Percentiles rank a stretch among this genome's conserved stretches.
phyloP scores from a whole-genome alignment of 1,140 invertebrate genomes.

The Protaetia brevitarsis region DNA sequence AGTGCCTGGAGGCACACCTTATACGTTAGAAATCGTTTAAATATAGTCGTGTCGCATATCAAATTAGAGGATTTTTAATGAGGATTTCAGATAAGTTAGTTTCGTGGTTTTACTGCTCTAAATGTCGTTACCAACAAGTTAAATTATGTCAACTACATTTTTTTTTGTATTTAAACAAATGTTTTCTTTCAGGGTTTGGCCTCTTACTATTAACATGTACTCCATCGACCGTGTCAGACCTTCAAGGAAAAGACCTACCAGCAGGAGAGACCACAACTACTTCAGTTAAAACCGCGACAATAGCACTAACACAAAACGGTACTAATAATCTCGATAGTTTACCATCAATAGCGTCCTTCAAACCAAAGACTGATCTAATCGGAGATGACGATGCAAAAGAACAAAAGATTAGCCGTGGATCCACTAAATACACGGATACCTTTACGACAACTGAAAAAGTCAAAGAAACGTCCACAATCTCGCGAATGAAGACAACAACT shows the following conservation, averaged over 20 bases:
- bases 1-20: no score
- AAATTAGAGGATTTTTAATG: no score
- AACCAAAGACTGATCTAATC: slow-evolving; percentile 9
- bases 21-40: no score
- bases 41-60: no score
- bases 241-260: background rate
- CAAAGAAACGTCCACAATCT: background rate
- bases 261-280: background rate
- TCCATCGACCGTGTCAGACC: background rate
- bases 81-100: no score
- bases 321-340: background rate
- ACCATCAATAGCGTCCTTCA: background rate
- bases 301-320: background rate
- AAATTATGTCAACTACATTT: background rate
- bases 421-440: background rate
- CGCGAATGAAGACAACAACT: background rate
- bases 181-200: background rate
- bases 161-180: no score
- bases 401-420: background rate
- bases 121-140: no score
- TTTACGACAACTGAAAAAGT: background rate
- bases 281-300: background rate
- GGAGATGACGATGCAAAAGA: background rate
- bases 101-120: no score
- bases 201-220: background rate